Percentiles rank a stretch among this genome's conserved stretches.
Evolutionary conservation across 2,113 vertebrate genomes (phyloP).

Genomic region (Pongo abelii): DNA sequence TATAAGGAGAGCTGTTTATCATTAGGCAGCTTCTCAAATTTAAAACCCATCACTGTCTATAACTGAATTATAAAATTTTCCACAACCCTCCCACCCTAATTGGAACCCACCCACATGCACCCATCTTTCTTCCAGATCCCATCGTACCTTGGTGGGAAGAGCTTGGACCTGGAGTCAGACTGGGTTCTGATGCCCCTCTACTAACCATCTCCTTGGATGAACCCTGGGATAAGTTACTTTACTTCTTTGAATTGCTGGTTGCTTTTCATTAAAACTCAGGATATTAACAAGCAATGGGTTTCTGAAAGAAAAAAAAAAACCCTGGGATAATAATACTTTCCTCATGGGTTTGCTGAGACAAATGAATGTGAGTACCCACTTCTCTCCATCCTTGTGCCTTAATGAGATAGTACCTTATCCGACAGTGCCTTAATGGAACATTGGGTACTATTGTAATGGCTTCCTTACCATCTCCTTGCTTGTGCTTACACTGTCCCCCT

Average conservation of each 20-base stretch:
- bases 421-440: neutral
- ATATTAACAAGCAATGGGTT: too few species aligned
- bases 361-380: neutral
- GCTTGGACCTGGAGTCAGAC: neutral
- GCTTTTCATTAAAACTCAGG: neutral
- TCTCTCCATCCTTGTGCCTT: neutral
- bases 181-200: neutral
- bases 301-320: too few species aligned
- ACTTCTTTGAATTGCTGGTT: neutral
- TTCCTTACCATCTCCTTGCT: neutral
- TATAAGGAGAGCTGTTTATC: neutral
- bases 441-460: neutral
- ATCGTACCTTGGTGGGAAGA: neutral
- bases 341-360: neutral
- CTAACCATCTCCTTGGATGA: neutral
- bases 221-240: neutral
- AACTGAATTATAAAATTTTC: neutral
- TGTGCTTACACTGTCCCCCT: neutral
- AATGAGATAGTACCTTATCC: neutral
- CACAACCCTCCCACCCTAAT: neutral
- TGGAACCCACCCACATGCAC: neutral
- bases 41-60: neutral
- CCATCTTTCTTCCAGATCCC: neutral
- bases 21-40: slow-evolving; percentile 7
- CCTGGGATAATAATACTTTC: neutral